phyloP scores from a whole-genome alignment of 92 coral and sea anemone species.

The Virgularia gustaviana region DNA sequence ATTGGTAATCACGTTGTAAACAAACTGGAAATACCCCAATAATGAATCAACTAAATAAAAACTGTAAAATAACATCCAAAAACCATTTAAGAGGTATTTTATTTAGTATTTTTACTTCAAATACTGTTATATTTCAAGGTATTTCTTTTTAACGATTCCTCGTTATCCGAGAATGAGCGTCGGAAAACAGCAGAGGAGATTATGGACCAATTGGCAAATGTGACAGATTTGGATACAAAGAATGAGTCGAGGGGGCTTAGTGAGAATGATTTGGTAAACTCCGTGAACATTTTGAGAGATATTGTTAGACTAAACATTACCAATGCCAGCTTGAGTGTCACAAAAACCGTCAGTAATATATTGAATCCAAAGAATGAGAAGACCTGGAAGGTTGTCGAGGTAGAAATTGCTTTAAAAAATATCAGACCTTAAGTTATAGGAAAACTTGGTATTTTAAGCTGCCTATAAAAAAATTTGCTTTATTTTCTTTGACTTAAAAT shows the following conservation, averaged over 20 bases:
- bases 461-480: too few species aligned
- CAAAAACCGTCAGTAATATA: slow-evolving; percentile 9
- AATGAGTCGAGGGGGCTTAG: neutral
- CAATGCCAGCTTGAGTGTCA: slow-evolving; percentile 1
- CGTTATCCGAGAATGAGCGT: neutral
- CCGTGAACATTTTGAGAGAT: slow-evolving; percentile 4
- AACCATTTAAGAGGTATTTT: neutral
- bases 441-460: too few species aligned
- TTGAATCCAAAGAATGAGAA: neutral
- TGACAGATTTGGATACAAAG: slow-evolving; percentile 2
- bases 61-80: neutral
- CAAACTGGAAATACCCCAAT: too few species aligned
- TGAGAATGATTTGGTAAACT: neutral
- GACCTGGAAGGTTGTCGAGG: neutral
- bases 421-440: too few species aligned
- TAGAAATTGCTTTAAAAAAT: too few species aligned
- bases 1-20: too few species aligned
- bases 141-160: neutral
- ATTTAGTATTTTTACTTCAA: neutral
- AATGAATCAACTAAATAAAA: too few species aligned
- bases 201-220: neutral
- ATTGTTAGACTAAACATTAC: slow-evolving; percentile 17
- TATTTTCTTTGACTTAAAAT: too few species aligned
- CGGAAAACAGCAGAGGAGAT: neutral
- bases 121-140: neutral